phyloP scores from a whole-genome alignment of 2,888 invertebrate species.

The Lasioglossum zephyrum region DNA sequence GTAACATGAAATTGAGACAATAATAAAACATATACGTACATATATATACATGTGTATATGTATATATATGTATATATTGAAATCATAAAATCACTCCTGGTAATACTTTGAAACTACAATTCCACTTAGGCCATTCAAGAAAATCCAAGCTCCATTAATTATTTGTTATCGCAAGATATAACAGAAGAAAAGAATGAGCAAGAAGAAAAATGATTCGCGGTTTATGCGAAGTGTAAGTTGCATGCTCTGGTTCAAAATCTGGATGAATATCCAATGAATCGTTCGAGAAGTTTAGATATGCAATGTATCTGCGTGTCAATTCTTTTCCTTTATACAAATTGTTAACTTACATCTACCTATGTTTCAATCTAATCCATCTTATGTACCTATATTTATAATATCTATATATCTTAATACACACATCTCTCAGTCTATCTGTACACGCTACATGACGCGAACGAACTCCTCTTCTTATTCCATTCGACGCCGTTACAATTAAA shows the following conservation, averaged over 20 bases:
- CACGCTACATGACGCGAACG: constrained; percentile 68
- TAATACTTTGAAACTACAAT: constrained; percentile 28
- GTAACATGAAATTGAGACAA: constrained; percentile 16
- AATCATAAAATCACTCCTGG: constrained; percentile 29
- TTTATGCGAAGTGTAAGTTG: constrained; percentile 41
- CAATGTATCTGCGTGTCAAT: constrained; percentile 67
- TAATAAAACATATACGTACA: not conserved
- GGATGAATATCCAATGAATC: constrained; percentile 27
- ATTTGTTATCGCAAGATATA: constrained; percentile 4
- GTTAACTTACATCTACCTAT: constrained; percentile 58
- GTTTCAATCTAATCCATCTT: constrained; percentile 53
- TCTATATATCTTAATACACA: constrained; percentile 67
- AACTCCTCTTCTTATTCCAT: constrained; percentile 39
- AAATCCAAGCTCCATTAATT: constrained; percentile 7
- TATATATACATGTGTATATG: too few relatives aligned
- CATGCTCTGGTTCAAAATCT: constrained; percentile 68
- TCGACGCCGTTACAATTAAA: constrained; percentile 59
- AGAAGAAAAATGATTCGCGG: constrained; percentile 20
- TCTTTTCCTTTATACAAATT: constrained; percentile 70
- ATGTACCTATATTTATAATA: constrained; percentile 53
- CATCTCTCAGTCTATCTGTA: constrained; percentile 80
- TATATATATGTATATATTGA: constrained; percentile 2
- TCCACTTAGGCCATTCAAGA: constrained; percentile 42
- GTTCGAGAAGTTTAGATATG: constrained; percentile 66
- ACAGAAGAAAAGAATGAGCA: not conserved